phyloP scores from a whole-genome alignment of 2,797 vertebrate species.

The Halcyon smyrnensis region DNA sequence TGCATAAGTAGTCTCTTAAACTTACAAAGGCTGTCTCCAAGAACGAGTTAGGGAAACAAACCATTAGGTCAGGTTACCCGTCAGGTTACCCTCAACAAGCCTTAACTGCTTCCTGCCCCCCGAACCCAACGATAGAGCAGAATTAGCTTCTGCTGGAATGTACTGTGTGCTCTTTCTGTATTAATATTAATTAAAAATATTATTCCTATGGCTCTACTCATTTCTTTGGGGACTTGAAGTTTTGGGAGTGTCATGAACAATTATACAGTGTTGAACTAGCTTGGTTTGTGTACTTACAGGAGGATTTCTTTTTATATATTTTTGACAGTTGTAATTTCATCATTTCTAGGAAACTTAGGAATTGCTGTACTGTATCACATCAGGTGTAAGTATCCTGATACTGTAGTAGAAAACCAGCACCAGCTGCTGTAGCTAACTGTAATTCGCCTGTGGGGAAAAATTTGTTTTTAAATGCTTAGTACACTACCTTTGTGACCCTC shows the following conservation, averaged over 20 bases:
- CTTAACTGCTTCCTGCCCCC: slow-evolving; percentile 47
- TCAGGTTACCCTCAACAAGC: slow-evolving; percentile 68
- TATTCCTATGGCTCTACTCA: slow-evolving; percentile 63
- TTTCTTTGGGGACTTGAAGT: slow-evolving; percentile 47
- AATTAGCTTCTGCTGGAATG: slow-evolving; percentile 71
- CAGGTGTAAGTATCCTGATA: not conserved
- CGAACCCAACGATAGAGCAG: not conserved
- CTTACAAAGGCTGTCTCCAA: slow-evolving; percentile 43
- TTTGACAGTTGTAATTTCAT: not conserved
- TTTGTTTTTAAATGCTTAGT: not conserved
- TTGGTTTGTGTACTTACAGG: not conserved
- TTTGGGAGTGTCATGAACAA: not conserved
- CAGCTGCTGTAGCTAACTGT: too few relatives aligned
- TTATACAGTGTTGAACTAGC: not conserved
- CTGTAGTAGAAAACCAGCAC: fast-evolving
- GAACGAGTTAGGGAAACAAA: not conserved
- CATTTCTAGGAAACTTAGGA: not conserved
- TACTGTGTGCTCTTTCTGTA: slow-evolving; percentile 76
- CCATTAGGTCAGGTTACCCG: slow-evolving; percentile 39
- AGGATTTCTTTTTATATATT: not conserved
- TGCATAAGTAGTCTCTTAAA: slow-evolving; percentile 49
- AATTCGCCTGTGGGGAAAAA: not conserved
- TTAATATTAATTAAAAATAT: slow-evolving; percentile 73
- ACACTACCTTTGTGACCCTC: fast-evolving
- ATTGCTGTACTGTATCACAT: not conserved